Percentiles rank a stretch among this genome's conserved stretches.
phyloP scores from a whole-genome alignment of 37 sponge, comb jelly and placozoan genomes.

The Diacarnus erythraeanus region DNA sequence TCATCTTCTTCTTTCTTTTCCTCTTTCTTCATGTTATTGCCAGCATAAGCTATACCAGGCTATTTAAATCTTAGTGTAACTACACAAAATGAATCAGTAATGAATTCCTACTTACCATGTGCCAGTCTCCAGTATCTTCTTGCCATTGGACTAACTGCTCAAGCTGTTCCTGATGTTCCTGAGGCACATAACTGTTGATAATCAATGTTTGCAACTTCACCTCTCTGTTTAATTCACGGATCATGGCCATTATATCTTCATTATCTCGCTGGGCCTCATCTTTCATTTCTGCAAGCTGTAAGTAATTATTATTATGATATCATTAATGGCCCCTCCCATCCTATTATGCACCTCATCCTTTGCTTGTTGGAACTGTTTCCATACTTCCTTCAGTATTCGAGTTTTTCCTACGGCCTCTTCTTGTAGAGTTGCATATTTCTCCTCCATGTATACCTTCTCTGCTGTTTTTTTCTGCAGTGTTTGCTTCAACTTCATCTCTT shows the following conservation, averaged over 20 bases:
- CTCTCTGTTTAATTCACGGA: conserved; percentile 80
- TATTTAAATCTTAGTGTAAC: not conserved
- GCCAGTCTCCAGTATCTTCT: conserved; percentile 98
- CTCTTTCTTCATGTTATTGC: conserved; percentile 87
- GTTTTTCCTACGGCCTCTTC: conserved; percentile 94
- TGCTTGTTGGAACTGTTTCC: conserved; percentile 82
- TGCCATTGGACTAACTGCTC: conserved; percentile 79
- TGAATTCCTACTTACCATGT: conserved; percentile 62
- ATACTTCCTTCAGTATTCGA: conserved; percentile 81
- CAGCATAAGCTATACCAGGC: conserved; percentile 95
- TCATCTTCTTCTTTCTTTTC: conserved; percentile 29
- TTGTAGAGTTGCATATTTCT: conserved; percentile 89
- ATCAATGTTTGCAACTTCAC: conserved; percentile 71
- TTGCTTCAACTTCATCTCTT: conserved; percentile 66
- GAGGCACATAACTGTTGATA: conserved; percentile 78
- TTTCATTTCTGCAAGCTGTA: conserved; percentile 81
- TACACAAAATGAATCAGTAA: not conserved
- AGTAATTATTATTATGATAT: not conserved
- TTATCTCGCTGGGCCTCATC: conserved; percentile 83
- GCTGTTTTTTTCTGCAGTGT: conserved; percentile 81
- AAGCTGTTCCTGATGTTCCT: conserved; percentile 83
- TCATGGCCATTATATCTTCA: conserved; percentile 76
- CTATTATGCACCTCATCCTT: conserved; percentile 83
- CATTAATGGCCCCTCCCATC: not conserved
- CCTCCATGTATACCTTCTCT: conserved; percentile 82